Base-by-base conservation (phyloP, 92 coral and sea anemone genomes). In the Zoanthus solanderi region DNA sequence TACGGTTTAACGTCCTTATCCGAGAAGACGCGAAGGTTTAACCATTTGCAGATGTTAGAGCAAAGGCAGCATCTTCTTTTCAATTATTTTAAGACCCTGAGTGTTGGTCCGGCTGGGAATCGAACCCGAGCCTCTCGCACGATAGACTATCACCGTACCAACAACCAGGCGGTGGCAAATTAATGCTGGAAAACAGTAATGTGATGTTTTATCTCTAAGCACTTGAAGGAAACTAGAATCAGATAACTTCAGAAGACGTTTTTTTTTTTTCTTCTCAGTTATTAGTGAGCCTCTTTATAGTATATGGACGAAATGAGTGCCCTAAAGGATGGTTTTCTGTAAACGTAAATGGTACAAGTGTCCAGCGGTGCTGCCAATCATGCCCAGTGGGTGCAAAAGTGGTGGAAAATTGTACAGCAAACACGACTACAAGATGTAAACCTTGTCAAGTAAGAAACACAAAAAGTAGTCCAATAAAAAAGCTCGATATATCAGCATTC, bases 361-460 rank as follows among this genome's bases (percentile, higher is more conserved):
- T 2, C 28, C 54, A 16, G n/a, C 77, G 78, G n/a, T 72, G 78
- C 23, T 72, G 78, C 13, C 17, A 15, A 15, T 14, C 54, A 1
- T 72, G 78, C 14, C 78, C 78, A 4, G 28, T 14, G 29, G 78
- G 78, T 1, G 29, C 54, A 15, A 42, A 18, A 4, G n/a, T 72
- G 56, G 29, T 37, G 30, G 78, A n/a, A 18, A 10, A 14, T 6
- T 72, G 78, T 54, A 72, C 78, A 15, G 31, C 78, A 44, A 72
- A 72, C 29, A 0, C 14, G 56, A 72, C 78, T 37, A 72, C 78
- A 9, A 72, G 9, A 4, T 72, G 78, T 18, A 44, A 12, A 8
- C 78, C 78, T 44, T 72, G 78, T 52, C 78, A 72, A 72, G 78
- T 72, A 72, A 37, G 78, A 72, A 44, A 4, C 42, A 37, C 4